A percentile compares a stretch with the other conserved stretches of the same genome.
Conservation (phyloP, 2,113 vertebrate species). For the Gasterosteus aculeatus region DNA sequence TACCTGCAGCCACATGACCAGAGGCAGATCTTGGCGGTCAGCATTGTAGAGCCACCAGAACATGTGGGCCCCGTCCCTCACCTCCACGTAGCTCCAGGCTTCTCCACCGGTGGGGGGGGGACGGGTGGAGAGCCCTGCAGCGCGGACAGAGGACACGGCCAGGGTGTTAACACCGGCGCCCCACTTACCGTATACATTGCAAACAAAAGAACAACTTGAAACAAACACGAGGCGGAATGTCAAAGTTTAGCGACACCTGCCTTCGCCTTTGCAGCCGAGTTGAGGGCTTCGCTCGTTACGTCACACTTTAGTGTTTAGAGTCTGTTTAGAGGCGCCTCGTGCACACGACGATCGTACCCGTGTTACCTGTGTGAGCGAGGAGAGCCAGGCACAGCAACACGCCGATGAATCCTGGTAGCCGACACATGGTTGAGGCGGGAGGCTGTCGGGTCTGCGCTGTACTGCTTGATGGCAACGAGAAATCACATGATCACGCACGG, state of each 20-base stretch:
- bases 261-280: conserved; percentile 25
- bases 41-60: conserved; percentile 98
- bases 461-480: background rate
- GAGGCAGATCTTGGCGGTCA: conserved; percentile 83
- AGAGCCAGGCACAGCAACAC: conserved; percentile 19
- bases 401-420: background rate
- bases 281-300: background rate
- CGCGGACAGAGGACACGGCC: background rate
- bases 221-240: background rate
- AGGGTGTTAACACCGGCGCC: background rate
- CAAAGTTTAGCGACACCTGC: background rate
- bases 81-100: conserved; percentile 88
- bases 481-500: conserved; percentile 61
- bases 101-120: conserved; percentile 72
- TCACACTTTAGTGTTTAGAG: background rate
- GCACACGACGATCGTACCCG: conserved; percentile 43
- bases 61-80: conserved; percentile 91
- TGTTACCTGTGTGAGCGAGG: conserved; percentile 44
- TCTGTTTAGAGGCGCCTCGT: too few species aligned
- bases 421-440: conserved; percentile 47
- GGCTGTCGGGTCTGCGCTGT: rapidly evolving
- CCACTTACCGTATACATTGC: background rate
- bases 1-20: conserved; percentile 98
- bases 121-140: conserved; percentile 47
- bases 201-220: background rate